Evolutionary conservation across 2,113 vertebrate species (phyloP).

Genomic region (Copsychus sechellarum): DNA sequence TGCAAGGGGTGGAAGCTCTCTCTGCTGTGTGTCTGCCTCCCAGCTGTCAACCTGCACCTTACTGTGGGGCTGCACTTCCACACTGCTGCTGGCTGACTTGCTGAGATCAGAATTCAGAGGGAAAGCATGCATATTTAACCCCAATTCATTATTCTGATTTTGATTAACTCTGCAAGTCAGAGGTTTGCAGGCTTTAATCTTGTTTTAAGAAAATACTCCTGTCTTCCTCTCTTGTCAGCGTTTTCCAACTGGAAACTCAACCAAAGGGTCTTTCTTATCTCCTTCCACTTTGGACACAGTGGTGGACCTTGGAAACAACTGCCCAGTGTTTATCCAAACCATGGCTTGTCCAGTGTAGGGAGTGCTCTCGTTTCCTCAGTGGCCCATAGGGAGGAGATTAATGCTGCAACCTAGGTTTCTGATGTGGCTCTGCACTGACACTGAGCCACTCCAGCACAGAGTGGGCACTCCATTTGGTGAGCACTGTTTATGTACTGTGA

Average conservation of each 20-base stretch:
- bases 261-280: background rate
- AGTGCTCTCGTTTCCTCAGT: background rate
- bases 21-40: fast-evolving
- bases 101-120: background rate
- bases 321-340: background rate
- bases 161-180: conserved; percentile 43
- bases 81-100: background rate
- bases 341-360: background rate
- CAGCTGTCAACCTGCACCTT: background rate
- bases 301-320: background rate
- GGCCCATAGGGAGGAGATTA: background rate
- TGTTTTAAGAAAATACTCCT: conserved; percentile 26
- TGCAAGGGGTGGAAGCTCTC: background rate
- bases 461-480: conserved; percentile 27
- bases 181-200: conserved; percentile 21
- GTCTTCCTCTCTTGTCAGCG: background rate
- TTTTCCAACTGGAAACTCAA: background rate
- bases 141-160: conserved; percentile 49
- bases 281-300: background rate
- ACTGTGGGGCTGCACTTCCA: background rate
- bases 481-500: background rate
- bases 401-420: background rate
- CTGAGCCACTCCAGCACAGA: conserved; percentile 34
- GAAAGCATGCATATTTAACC: conserved; percentile 48
- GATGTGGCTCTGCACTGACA: background rate